Evolutionary conservation across 2,888 invertebrate genomes (phyloP).

Genomic region (Eretmocerus hayati): DNA sequence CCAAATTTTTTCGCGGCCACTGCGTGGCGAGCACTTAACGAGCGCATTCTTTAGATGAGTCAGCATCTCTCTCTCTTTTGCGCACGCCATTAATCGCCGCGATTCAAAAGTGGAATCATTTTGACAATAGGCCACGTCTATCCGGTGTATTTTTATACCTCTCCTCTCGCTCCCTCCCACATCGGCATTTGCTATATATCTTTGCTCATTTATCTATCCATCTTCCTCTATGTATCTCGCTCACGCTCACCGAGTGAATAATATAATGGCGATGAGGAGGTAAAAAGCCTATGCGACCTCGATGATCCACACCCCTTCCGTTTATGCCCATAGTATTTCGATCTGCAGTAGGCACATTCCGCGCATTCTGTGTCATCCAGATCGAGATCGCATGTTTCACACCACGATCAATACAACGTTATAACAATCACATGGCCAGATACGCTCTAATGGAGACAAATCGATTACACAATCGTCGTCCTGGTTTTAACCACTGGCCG

Average conservation of each 20-base stretch:
- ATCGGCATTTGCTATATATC: too few relatives aligned
- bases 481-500: too few relatives aligned
- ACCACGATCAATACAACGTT: too few relatives aligned
- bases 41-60: conserved; percentile 16
- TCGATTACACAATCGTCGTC: too few relatives aligned
- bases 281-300: conserved; percentile 8
- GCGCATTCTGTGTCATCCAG: conserved; percentile 11
- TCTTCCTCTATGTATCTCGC: neutral
- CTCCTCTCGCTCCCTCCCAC: conserved; percentile 1
- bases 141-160: conserved; percentile 16
- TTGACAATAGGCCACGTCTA: conserved; percentile 12
- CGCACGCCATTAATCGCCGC: conserved; percentile 10
- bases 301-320: conserved; percentile 20
- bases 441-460: neutral
- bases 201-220: too few relatives aligned
- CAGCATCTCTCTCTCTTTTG: neutral
- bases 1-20: neutral
- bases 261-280: neutral
- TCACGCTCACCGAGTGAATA: neutral
- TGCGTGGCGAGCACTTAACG: conserved; percentile 10
- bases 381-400: too few relatives aligned
- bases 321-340: neutral
- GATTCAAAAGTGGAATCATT: conserved; percentile 10
- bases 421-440: too few relatives aligned
- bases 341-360: conserved; percentile 10